These are phyloP conservation scores for Sebastes diploproa DNA, from an alignment of 2,797 vertebrate species.

Conservation along the genomic window DNA sequence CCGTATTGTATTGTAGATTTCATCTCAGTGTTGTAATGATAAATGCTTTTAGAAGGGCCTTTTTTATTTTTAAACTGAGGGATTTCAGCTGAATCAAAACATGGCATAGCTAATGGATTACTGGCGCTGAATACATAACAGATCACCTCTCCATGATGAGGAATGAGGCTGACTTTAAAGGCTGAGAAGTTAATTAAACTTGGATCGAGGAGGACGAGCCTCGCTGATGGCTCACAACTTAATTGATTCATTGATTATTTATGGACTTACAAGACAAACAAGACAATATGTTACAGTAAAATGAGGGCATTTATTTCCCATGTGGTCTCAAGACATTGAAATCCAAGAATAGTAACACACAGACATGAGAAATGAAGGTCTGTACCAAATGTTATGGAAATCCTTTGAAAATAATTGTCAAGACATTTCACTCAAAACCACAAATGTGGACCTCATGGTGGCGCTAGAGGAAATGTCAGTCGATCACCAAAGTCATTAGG, in stretches of 20 bases:
- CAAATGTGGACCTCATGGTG: background rate
- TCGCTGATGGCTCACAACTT: background rate
- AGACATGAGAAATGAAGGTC: background rate
- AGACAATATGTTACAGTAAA: background rate
- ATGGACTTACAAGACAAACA: conserved; percentile 15
- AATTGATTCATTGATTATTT: conserved; percentile 10
- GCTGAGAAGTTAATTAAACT: conserved; percentile 23
- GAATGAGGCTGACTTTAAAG: conserved; percentile 13
- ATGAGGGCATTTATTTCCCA: background rate
- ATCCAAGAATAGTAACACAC: background rate
- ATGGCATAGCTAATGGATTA: background rate
- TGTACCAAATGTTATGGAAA: background rate
- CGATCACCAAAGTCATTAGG: background rate
- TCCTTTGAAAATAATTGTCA: background rate
- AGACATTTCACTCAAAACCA: background rate
- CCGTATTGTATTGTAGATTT: background rate
- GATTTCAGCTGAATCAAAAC: background rate
- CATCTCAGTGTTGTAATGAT: background rate
- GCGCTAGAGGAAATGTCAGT: background rate
- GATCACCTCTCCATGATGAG: background rate
- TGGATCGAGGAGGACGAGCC: background rate
- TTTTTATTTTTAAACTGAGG: background rate
- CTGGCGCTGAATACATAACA: conserved; percentile 5
- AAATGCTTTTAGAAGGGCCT: background rate
- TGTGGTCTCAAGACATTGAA: background rate